These are phyloP conservation scores for Butorides virescens DNA, from an alignment of 2,113 vertebrate genomes.

Conservation along the genomic window DNA sequence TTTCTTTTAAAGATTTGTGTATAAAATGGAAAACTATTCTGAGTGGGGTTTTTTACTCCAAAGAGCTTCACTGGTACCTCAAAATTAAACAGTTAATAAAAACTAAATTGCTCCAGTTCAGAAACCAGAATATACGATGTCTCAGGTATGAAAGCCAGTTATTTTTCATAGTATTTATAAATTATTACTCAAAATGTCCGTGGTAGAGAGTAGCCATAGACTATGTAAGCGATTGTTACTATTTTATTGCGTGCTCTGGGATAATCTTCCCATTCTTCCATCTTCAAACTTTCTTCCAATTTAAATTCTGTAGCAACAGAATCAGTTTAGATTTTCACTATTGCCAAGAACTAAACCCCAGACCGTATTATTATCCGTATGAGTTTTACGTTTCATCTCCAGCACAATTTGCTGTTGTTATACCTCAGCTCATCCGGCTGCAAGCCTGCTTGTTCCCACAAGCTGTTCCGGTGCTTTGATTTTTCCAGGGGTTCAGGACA, in stretches of 20 bases:
- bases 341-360: not conserved
- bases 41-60: not conserved
- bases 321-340: not conserved
- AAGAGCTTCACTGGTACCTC: not conserved
- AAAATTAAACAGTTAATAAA: not conserved
- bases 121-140: not conserved
- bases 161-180: not conserved
- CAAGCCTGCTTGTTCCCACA: not conserved
- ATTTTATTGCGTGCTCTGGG: not conserved
- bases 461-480: not conserved
- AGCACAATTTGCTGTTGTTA: not conserved
- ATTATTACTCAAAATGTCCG: not conserved
- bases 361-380: accelerated
- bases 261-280: not conserved
- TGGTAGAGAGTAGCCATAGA: not conserved
- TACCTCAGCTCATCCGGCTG: not conserved
- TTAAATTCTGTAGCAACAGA: not conserved
- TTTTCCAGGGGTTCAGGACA: not conserved
- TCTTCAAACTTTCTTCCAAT: not conserved
- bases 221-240: not conserved
- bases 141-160: not conserved
- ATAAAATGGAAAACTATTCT: not conserved
- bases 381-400: not conserved
- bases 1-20: not conserved
- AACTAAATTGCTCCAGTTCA: not conserved